Conservation (phyloP, 1,140 invertebrate species). For the Orchesella cincta region DNA sequence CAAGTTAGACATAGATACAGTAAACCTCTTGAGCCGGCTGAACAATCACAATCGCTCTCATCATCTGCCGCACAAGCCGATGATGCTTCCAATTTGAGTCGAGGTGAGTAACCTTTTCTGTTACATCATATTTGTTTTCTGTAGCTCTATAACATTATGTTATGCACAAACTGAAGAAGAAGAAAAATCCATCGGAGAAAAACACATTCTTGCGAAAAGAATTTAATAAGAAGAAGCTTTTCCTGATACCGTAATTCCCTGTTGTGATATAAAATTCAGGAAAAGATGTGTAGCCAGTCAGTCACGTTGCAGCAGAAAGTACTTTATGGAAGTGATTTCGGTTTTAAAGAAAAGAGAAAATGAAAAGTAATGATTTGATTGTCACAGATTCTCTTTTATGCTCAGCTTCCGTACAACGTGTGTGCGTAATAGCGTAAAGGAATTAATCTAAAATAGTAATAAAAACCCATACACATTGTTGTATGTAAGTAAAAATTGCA, state of each 20-base stretch:
- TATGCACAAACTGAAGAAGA: background rate
- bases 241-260: too few species aligned
- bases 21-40: background rate
- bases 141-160: too few species aligned
- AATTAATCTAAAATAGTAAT: too few species aligned
- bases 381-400: background rate
- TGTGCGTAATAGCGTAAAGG: slow-evolving; percentile 2
- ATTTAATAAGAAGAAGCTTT: too few species aligned
- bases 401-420: background rate
- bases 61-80: background rate
- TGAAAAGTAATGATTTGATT: slow-evolving; percentile 16
- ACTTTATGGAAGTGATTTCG: too few species aligned
- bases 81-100: slow-evolving; percentile 24
- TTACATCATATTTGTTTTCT: background rate
- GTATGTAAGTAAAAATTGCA: too few species aligned
- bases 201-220: too few species aligned
- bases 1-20: slow-evolving; percentile 27
- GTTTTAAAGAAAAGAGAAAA: background rate
- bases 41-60: background rate
- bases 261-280: too few species aligned
- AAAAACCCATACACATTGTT: too few species aligned
- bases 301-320: too few species aligned
- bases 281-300: too few species aligned
- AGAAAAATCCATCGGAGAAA: background rate
- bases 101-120: slow-evolving; percentile 22